Percentiles rank a stretch among this genome's conserved stretches.
These are phyloP conservation scores for Vespertilio murinus DNA, from an alignment of 2,797 vertebrate genomes.

Conservation along the genomic window DNA sequence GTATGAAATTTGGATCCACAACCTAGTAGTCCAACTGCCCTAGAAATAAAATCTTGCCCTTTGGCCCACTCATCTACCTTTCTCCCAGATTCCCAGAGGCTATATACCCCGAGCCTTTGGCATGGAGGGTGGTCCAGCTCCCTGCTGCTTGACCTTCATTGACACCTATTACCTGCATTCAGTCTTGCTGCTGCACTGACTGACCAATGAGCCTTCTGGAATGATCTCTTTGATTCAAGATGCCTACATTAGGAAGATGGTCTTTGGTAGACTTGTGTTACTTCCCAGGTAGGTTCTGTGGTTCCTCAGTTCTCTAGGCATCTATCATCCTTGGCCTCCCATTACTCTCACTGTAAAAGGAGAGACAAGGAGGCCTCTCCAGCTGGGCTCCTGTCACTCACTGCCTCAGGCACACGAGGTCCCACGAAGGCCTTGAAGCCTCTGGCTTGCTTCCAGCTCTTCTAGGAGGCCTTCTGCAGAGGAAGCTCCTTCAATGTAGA, in stretches of 20 bases:
- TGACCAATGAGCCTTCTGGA: not conserved
- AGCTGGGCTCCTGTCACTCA: not conserved
- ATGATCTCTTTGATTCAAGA: not conserved
- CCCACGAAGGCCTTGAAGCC: not conserved
- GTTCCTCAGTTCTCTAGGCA: not conserved
- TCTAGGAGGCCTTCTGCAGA: not conserved
- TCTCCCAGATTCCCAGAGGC: not conserved
- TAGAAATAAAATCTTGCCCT: not conserved
- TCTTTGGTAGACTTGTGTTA: no score
- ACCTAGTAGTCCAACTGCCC: not conserved
- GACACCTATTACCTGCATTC: not conserved
- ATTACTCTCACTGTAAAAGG: not conserved
- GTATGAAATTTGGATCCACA: not conserved
- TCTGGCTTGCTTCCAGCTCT: not conserved
- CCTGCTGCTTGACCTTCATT: not conserved
- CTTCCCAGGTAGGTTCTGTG: not conserved
- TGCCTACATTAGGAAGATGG: not conserved
- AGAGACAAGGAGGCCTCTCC: not conserved
- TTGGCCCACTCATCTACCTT: no score
- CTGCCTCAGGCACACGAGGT: accelerated
- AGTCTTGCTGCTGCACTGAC: not conserved
- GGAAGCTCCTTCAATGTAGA: not conserved
- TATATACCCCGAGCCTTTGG: not conserved
- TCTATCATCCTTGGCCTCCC: not conserved
- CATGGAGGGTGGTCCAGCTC: not conserved